These are phyloP conservation scores for Ceyx margarethae DNA, from an alignment of 2,113 vertebrate genomes.

Conservation along the genomic window DNA sequence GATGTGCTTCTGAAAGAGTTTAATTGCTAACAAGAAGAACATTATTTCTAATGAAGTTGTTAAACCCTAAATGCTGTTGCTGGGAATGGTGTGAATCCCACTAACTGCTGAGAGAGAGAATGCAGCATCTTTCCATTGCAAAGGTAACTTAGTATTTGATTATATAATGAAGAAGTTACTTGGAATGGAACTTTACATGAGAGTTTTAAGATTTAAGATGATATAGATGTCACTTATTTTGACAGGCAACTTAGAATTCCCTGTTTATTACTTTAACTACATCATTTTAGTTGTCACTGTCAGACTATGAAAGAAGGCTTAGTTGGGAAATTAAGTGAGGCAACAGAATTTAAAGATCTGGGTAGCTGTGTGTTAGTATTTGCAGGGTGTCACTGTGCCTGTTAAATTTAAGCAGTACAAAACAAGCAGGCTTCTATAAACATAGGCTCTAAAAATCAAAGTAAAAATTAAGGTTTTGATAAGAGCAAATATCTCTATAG, in stretches of 20 bases:
- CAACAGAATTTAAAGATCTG: constrained; percentile 17
- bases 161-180: constrained; percentile 28
- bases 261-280: constrained; percentile 50
- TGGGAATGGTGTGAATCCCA: neutral
- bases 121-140: neutral
- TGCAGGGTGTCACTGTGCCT: neutral
- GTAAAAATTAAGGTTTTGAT: neutral
- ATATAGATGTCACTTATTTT: constrained; percentile 38
- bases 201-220: neutral
- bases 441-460: neutral
- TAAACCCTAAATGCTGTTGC: neutral
- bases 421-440: neutral
- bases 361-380: neutral
- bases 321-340: neutral
- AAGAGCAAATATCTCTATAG: neutral
- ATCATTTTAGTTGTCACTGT: constrained; percentile 51
- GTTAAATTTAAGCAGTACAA: constrained; percentile 5
- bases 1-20: neutral
- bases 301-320: constrained; percentile 5
- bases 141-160: neutral
- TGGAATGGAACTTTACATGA: constrained; percentile 27
- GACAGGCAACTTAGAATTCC: constrained; percentile 53
- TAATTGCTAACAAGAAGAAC: neutral
- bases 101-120: neutral
- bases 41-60: neutral